Evolutionary conservation across 2,888 invertebrate species (phyloP), one percentile per base, ranked within the genome.

Genomic region (Watsonalla cultraria): DNA sequence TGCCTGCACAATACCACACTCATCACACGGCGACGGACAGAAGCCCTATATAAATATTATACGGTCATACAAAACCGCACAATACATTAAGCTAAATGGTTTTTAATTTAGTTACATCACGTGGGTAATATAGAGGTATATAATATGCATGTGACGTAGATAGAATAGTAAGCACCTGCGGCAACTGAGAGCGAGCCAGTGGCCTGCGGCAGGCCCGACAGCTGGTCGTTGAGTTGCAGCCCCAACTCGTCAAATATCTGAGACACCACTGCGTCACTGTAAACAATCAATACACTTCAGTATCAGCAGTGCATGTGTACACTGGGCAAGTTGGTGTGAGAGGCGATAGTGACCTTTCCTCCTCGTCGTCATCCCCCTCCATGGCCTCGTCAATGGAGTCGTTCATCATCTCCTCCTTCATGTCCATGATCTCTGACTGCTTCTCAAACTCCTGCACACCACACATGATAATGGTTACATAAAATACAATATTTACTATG

Each of bases 331-430:
- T 24, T 24, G 24, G 24, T 24, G 24, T 24, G 24, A 2, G 24
- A 2, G 2, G 24, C 24, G 4, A 33, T 5, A 2, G 8, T 34
- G 81, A 96, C 96, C 95, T 98, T 90, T 99, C 99, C 78, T 99
- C 98, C 80, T 99, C 98, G 80, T 99, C 99, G 48, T 95, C 98
- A 78, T 98, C 99, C 62, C 97, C 99, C 71, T 97, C 99, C 96
- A 99, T 98, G 0, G 99, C 99, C 90, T 99, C 99, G 84, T 99
- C 99, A 76, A 99, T 99, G 51, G 98, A 99, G 86, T 99, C 99
- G 80, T 97, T 98, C 95, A 99, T 99, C 94, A 99, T 98, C 89
- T 99, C 99, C 84, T 99, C 99, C 82, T 99, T 99, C 99, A 99
- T 99, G 80, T 99, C 99, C 99, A 99, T 99, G 54, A 99, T 98